These are phyloP conservation scores for Drosophila nr. fundita DNA, from an alignment of 2,888 invertebrate species.

Conservation along the genomic window DNA sequence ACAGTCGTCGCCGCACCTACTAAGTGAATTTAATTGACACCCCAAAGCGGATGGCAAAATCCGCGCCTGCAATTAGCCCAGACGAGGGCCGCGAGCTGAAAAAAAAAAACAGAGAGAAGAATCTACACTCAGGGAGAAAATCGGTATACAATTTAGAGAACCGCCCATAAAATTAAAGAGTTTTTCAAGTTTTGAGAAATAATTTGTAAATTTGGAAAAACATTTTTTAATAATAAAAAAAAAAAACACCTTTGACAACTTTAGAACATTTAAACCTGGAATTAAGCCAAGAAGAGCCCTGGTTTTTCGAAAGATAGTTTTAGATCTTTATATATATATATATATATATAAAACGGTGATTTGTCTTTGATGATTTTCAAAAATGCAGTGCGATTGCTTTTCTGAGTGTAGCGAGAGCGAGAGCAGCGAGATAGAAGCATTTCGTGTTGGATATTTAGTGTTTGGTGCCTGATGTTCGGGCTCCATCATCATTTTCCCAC, in stretches of 20 bases:
- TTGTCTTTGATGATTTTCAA: not conserved
- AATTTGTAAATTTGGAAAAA: not conserved
- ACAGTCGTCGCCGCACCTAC: slow-evolving; percentile 59
- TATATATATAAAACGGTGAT: not conserved
- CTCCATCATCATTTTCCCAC: slow-evolving; percentile 63
- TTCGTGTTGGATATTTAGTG: not conserved
- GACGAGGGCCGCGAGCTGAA: slow-evolving; percentile 23
- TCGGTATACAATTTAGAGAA: not conserved
- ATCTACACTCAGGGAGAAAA: not conserved
- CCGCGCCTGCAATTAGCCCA: slow-evolving; percentile 76
- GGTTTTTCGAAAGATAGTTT: not conserved
- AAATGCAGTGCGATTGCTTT: not conserved
- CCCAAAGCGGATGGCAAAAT: slow-evolving; percentile 64
- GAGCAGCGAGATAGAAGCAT: not conserved
- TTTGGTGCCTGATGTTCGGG: slow-evolving; percentile 14
- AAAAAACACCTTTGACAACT: too few species aligned
- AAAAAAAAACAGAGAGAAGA: not conserved
- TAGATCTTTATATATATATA: not conserved
- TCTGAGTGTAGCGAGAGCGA: not conserved
- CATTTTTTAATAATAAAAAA: too few species aligned
- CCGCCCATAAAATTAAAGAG: not conserved
- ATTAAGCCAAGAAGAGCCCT: too few species aligned
- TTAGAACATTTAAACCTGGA: too few species aligned
- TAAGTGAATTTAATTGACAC: slow-evolving; percentile 79
- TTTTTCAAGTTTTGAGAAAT: not conserved